Base-by-base conservation (phyloP, 2,888 invertebrate species). In the Hirtodrosophila alboralis region DNA sequence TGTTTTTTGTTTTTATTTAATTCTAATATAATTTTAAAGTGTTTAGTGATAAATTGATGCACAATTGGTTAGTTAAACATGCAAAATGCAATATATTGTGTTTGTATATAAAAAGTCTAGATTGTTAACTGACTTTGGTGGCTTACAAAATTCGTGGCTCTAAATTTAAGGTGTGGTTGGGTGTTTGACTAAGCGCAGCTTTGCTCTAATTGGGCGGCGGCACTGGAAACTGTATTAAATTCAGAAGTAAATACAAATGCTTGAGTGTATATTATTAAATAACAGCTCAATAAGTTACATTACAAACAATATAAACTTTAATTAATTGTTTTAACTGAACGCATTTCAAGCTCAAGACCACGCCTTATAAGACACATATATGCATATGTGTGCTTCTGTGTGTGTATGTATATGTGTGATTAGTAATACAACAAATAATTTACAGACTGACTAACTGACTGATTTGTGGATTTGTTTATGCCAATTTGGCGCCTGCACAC, bases 1-100 rank as follows among this genome's bases (percentile, higher is more conserved):
- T 40, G 57, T 67, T 80, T 67, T 23, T 75, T 77, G 66, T 81
- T 85, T 81, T 79, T 68, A 51, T 85, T 85, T 73, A 49, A 75
- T 56, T 67, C 36, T 52, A 10, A 12, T 60, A 41, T 81, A 53
- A 52, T 75, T 81, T 77, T 44, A 7, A 52, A 52, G 56, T 57
- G 37, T 9, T 40, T 30, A 23, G 34, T 65, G 28, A 31, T 44
- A 61, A 44, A 45, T 47, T 65, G 21, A 27, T 41, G 8, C 4
- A 9, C 14, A 60, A 61, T 38, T 60, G 68, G 54, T 61, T 59
- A 47, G 65, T 59, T 3, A 0, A 28, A 30, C 9, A 10, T 1
- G 1, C 13, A 12, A 10, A 3, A 9, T 9, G 1, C 3, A 1
- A 4, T 1, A 30, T 13, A 1, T n/a, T 2, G 5, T 7, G 5